phyloP scores from a whole-genome alignment of 2,888 invertebrate species.

The Ormyrus thymus region DNA sequence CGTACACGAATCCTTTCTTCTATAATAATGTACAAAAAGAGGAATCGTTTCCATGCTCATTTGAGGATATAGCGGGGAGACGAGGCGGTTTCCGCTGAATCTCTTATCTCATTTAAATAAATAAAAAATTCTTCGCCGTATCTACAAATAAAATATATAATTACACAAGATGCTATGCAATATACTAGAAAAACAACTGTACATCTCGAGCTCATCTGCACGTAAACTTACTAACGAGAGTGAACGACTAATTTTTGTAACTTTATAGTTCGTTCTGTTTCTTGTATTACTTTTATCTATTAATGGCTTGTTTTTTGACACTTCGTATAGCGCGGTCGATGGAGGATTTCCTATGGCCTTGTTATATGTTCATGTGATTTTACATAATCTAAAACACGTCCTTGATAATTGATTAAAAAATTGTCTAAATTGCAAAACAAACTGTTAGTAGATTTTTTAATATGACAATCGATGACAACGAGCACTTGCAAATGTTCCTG shows the following conservation, averaged over 20 bases:
- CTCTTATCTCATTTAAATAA: slow-evolving; percentile 42
- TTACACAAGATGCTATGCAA: slow-evolving; percentile 45
- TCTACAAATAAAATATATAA: slow-evolving; percentile 51
- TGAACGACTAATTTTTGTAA: slow-evolving; percentile 47
- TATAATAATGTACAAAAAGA: slow-evolving; percentile 60
- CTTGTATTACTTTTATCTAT: slow-evolving; percentile 18
- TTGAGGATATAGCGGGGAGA: slow-evolving; percentile 19
- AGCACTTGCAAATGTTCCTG: background rate
- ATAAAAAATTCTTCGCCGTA: slow-evolving; percentile 49
- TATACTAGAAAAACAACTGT: slow-evolving; percentile 50
- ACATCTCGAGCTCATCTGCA: slow-evolving; percentile 39
- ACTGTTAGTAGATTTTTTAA: too few relatives aligned
- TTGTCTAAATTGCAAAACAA: slow-evolving; percentile 5
- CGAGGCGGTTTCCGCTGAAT: slow-evolving; percentile 27
- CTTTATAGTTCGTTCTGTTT: slow-evolving; percentile 19
- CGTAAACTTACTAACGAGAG: slow-evolving; percentile 46
- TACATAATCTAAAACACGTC: slow-evolving; percentile 12
- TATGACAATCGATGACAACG: background rate
- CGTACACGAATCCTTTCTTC: slow-evolving; percentile 44
- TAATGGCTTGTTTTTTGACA: slow-evolving; percentile 45
- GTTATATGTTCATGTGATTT: background rate
- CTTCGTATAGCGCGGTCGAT: slow-evolving; percentile 36
- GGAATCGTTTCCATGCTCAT: slow-evolving; percentile 59
- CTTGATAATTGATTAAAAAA: background rate
- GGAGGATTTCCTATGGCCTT: slow-evolving; percentile 27